Percentiles rank a stretch among this genome's conserved stretches.
Conservation (phyloP, 2,888 invertebrate species). For the Tachystola acroxantha region DNA sequence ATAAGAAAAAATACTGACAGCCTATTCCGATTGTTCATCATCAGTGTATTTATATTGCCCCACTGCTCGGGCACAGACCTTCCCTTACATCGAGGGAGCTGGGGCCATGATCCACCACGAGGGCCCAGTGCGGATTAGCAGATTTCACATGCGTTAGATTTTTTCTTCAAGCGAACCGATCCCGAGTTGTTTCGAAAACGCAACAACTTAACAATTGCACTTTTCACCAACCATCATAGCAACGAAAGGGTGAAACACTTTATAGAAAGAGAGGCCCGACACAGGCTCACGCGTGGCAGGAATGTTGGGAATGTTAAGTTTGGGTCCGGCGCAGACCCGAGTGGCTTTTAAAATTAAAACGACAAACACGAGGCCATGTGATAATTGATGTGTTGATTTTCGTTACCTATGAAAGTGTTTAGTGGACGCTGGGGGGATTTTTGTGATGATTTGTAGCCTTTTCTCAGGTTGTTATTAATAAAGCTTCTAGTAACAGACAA, state of each 20-base stretch:
- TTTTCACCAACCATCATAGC: conserved; percentile 19
- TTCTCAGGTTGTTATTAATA: neutral
- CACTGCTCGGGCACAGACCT: too few species aligned
- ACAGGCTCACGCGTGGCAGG: conserved; percentile 48
- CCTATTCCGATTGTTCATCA: too few species aligned
- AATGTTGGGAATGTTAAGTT: conserved; percentile 63
- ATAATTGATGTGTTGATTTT: conserved; percentile 51
- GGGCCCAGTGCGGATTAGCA: too few species aligned
- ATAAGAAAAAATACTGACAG: too few species aligned
- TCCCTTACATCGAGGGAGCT: too few species aligned
- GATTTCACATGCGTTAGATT: too few species aligned
- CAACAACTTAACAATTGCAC: conserved; percentile 35
- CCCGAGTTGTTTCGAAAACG: conserved; percentile 12
- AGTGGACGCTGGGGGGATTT: neutral
- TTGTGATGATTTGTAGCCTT: neutral
- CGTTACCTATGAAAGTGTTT: conserved; percentile 2
- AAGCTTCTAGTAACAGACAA: too few species aligned
- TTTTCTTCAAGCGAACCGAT: too few species aligned
- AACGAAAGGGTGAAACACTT: conserved; percentile 36
- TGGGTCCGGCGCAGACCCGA: conserved; percentile 34
- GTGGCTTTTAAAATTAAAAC: conserved; percentile 68
- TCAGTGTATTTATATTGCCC: too few species aligned
- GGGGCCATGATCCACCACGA: too few species aligned
- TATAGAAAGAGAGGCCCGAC: conserved; percentile 36
- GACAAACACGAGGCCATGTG: conserved; percentile 53